Base-by-base conservation (phyloP, 2,113 vertebrate genomes). In the Myrmophylax atrothorax region DNA sequence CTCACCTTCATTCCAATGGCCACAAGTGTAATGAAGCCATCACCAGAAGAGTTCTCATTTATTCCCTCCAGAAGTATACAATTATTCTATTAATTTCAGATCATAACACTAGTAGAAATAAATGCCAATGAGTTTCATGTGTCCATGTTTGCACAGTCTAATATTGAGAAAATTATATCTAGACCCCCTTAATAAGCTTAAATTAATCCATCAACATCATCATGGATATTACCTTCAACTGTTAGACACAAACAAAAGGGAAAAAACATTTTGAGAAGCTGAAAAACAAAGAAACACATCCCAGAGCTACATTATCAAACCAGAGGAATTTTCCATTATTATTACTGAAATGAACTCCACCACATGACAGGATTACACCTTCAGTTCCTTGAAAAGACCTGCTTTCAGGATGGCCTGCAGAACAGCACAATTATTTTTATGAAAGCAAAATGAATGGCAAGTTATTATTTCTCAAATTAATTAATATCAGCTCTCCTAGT, bases 391-490 rank as follows among this genome's bases (percentile, higher is more conserved):
- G 59, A 59, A 88, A 23, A 87, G 33, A 70, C 6, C 33, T 85
- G 28, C 10, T 89, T 84, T 84, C 40, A 42, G 38, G 10, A 44
- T 28, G 85, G 68, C 31, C 56, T n/a, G 10, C 37, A 90, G 52
- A 92, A 46, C 38, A 87, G 60, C 73, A 14, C 77, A 59, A 59
- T 26, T 84, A 75, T 80, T 83, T 82, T 63, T 70, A 50, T 50
- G 47, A 80, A 76, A 80, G 82, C 29, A 91, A 96, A 97, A 91
- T 68, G 47, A 97, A 80, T 88, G 81, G 77, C 47, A 76, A 87
- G 59, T 87, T 77, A 90, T 96, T 94, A 87, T 95, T 97, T 95
- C 90, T 95, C 84, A 88, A 90, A 87, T 96, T 97, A 97, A 97
- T 96, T 97, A 96, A 96, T 97, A 93, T 60, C 64, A 95, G 93